Conservation (phyloP, 2,888 invertebrate genomes). For the Tigriopus californicus region DNA sequence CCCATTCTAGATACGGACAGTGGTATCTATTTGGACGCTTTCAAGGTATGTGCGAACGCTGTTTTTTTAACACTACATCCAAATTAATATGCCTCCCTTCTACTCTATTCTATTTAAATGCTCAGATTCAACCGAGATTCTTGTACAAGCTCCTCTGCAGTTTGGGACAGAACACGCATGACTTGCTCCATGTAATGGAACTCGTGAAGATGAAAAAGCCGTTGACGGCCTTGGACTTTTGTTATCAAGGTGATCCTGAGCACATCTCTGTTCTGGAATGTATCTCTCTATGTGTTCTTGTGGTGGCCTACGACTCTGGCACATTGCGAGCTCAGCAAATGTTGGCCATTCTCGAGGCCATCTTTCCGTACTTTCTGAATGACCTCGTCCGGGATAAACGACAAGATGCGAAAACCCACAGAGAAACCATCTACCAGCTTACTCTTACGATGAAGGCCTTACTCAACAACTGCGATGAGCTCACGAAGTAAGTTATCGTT, state of each 20-base stretch:
- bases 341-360: constrained; percentile 66
- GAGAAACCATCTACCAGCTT: constrained; percentile 74
- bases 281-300: constrained; percentile 96
- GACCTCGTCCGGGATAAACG: constrained; percentile 53
- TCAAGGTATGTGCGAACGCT: too few relatives aligned
- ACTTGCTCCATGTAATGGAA: constrained; percentile 23
- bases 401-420: constrained; percentile 72
- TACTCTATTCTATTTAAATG: neutral
- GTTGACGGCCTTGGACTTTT: constrained; percentile 86
- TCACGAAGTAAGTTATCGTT: constrained; percentile 66
- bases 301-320: constrained; percentile 93
- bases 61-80: constrained; percentile 17
- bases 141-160: constrained; percentile 7
- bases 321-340: constrained; percentile 44
- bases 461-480: constrained; percentile 84
- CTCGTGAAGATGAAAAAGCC: constrained; percentile 27
- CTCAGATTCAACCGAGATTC: constrained; percentile 8
- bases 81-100: neutral
- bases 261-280: constrained; percentile 91
- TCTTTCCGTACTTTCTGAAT: constrained; percentile 82
- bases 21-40: constrained; percentile 57
- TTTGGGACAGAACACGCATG: neutral
- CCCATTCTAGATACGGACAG: constrained; percentile 32
- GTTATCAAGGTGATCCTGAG: constrained; percentile 94
- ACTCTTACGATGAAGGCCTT: constrained; percentile 86